Base-by-base conservation (phyloP, 2,797 vertebrate genomes). In the Arnoldichthys spilopterus region DNA sequence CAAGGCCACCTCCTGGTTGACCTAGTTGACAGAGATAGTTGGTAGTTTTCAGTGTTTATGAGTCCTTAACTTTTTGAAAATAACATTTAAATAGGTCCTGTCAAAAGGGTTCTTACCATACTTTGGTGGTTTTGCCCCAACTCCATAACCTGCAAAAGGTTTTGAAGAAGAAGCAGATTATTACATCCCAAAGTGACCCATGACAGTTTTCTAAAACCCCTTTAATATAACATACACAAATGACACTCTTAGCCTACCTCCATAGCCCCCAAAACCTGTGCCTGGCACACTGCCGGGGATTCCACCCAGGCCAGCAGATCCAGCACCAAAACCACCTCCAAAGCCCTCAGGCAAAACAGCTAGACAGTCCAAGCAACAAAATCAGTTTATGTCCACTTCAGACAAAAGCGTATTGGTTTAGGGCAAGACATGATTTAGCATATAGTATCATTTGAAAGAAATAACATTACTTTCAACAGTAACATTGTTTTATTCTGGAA, bases 201-300 rank as follows among this genome's bases (percentile, higher is more conserved):
- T 22, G 2, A 68, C 30, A 34, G 43, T 22, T 58, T 26, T 40
- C 62, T 12, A 22, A 58, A 80, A 34, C 6, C 43, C 28, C 15
- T 26, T 59, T 15, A 26, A 43, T 4, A 22, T 43, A 24, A 51
- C 4, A 32, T 4, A n/a, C 8, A 68, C 18, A 43, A 43, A 43
- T 16, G 11, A 13, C 22, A 28, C 40, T 26, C 28, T 45, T n/a
- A n/a, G n/a, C 74, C 24, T 76, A 74, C 78, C 76, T 79, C 76
- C 78, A 53, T 79, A 80, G 37, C 69, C 67, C n/a, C 83, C 90
- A 73, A 91, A 90, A 2, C 74, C 83, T 45, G 75, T 73, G 6
- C 59, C 74, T 56, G 71, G 68, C 28, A 58, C 73, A 47, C 34
- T 53, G 47, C 78, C 72, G 63, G 78, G 62, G 22, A 73, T 59